phyloP scores from a whole-genome alignment of 2,888 invertebrate genomes.

The Metellina segmentata region DNA sequence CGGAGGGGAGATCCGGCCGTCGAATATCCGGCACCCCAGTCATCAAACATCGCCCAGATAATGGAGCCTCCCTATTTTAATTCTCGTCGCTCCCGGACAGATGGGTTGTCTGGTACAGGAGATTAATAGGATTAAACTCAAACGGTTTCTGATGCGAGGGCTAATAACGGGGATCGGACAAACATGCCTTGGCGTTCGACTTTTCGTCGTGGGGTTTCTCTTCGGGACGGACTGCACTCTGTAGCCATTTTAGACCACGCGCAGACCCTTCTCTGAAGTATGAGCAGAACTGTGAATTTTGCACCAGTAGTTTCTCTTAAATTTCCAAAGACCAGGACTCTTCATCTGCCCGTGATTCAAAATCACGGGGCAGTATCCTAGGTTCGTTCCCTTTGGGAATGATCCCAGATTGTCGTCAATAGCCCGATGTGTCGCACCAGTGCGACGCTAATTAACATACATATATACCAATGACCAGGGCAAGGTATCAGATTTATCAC shows the following conservation, averaged over 20 bases:
- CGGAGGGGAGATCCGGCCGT: background rate
- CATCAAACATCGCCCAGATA: background rate
- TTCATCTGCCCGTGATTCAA: too few relatives aligned
- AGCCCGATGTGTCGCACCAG: too few relatives aligned
- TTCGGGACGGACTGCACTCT: background rate
- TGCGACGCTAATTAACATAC: too few relatives aligned
- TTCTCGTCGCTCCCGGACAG: conserved; percentile 14
- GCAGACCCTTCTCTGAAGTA: too few relatives aligned
- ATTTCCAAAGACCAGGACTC: too few relatives aligned
- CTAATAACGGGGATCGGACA: conserved; percentile 20
- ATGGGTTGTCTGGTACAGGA: background rate
- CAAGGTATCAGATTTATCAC: too few relatives aligned
- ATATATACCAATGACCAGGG: too few relatives aligned
- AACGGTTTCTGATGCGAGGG: conserved; percentile 33
- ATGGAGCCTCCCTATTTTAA: conserved; percentile 20
- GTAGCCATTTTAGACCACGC: background rate
- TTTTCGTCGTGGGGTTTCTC: background rate
- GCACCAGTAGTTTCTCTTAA: too few relatives aligned
- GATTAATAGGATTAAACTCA: conserved; percentile 50
- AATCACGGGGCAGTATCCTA: too few relatives aligned
- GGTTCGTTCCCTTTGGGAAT: too few relatives aligned
- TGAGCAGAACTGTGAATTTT: too few relatives aligned
- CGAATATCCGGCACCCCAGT: conserved; percentile 14
- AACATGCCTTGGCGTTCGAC: background rate
- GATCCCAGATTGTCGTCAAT: too few relatives aligned